Conservation (phyloP, 2,888 invertebrate genomes). For the Coenonympha glycerion region DNA sequence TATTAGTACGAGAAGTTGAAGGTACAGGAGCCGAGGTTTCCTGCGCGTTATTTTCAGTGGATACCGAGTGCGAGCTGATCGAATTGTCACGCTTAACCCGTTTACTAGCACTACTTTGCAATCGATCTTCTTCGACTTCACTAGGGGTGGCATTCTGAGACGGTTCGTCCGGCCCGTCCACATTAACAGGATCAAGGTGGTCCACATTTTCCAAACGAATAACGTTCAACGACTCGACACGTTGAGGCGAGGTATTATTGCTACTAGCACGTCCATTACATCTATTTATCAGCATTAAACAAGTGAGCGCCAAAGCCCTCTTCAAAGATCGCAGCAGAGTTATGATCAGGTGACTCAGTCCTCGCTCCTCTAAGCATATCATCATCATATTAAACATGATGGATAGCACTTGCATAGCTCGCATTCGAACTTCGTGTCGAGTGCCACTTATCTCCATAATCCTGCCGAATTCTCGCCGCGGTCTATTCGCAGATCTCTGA, state of each 20-base stretch:
- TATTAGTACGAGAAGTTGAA: constrained; percentile 27
- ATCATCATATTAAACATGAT: constrained; percentile 74
- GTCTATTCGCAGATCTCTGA: constrained; percentile 44
- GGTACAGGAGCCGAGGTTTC: constrained; percentile 27
- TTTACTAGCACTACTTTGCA: constrained; percentile 30
- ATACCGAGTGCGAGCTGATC: constrained; percentile 19
- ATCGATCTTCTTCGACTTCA: constrained; percentile 33
- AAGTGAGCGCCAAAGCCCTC: constrained; percentile 65
- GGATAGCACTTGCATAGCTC: constrained; percentile 69
- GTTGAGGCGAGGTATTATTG: constrained; percentile 41
- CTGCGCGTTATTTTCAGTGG: constrained; percentile 14
- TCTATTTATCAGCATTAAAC: constrained; percentile 66
- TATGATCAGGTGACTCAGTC: constrained; percentile 64
- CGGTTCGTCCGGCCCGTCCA: constrained; percentile 57
- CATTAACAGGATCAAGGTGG: constrained; percentile 58
- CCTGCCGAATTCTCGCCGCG: constrained; percentile 53
- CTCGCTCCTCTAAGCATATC: constrained; percentile 68
- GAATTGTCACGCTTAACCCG: constrained; percentile 21
- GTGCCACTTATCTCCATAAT: constrained; percentile 63
- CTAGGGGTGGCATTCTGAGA: constrained; percentile 29
- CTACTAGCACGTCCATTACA: constrained; percentile 39
- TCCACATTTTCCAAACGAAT: constrained; percentile 63
- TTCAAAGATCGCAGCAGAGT: constrained; percentile 65
- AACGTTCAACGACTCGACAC: constrained; percentile 53
- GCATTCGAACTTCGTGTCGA: constrained; percentile 66